Base-by-base conservation (phyloP, 2,888 invertebrate genomes). In the Barypeithes pellucidus region DNA sequence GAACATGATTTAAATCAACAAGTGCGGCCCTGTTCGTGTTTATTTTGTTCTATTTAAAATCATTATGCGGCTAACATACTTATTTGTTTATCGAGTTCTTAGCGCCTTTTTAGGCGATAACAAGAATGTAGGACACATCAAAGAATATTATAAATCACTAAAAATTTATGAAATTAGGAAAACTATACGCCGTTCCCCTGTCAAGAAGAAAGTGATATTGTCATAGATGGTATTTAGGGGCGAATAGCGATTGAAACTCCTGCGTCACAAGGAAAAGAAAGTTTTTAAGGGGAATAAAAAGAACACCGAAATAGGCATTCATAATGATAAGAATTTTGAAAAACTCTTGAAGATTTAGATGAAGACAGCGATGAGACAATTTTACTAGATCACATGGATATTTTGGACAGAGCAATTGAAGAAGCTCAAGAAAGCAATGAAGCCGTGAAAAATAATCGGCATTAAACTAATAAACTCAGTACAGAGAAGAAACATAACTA, bases 311-410 rank as follows among this genome's bases (percentile, higher is more conserved):
- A 12, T 50, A 18, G 87, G 90, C 29, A 88, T 90, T 78, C 92
- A 92, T 82, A 88, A 89, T 80, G 90, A 93, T 86, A 90, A 91
- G 33, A 91, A 92, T 69, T 94, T 95, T 85, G 91, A 91, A 80
- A 90, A 79, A 92, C 92, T 16, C 85, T 94, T 14, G 81, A 89
- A 75, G 89, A 91, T 81, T 84, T 94, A 72, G 93, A 94, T 85
- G 89, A 88, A 78, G 81, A 85, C 65, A 66, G 54, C 39, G 84
- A 84, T 65, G 75, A 76, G 41, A 72, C 71, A 52, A 83, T 87
- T 74, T 83, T 86, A 50, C 71, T 81, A 18, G 76, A 83, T 22
- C 81, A 83, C 73, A 77, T 81, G 16, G 80, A 83, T 73, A 62
- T 79, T 16, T 77, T 84, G 29, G 83, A 85, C 76, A 82, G 81